phyloP scores from a whole-genome alignment of 2,113 vertebrate species.

The Sapayoa aenigma region DNA sequence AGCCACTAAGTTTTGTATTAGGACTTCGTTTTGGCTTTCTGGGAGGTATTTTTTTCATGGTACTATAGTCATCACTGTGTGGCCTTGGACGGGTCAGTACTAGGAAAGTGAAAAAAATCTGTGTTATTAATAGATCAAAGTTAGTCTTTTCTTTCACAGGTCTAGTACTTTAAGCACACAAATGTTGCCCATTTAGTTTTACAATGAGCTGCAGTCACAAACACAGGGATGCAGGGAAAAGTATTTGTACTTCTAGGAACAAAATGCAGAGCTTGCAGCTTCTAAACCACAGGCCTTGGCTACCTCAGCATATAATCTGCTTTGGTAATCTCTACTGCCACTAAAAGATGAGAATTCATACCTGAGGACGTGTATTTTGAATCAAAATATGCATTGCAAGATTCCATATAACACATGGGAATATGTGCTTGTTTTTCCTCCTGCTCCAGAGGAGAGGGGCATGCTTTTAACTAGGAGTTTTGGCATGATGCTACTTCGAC shows the following conservation, averaged over 20 bases:
- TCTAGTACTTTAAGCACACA: not conserved
- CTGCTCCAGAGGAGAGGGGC: not conserved
- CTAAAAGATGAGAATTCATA: not conserved
- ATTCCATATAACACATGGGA: not conserved
- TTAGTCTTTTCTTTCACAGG: not conserved
- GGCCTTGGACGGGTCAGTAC: slow-evolving; percentile 88
- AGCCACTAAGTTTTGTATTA: slow-evolving; percentile 92
- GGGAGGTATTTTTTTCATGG: slow-evolving; percentile 94
- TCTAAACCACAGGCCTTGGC: not conserved
- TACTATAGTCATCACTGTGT: slow-evolving; percentile 96
- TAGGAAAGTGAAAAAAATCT: slow-evolving; percentile 41
- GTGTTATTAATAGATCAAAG: not conserved
- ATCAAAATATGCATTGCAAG: not conserved
- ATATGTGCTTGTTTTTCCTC: not conserved
- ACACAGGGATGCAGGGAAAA: not conserved
- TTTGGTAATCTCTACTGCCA: not conserved
- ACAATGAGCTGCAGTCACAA: not conserved
- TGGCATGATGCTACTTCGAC: not conserved
- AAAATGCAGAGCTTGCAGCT: not conserved
- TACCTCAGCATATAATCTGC: not conserved
- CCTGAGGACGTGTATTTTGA: not conserved
- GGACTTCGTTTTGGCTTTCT: slow-evolving; percentile 95
- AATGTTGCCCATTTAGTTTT: not conserved
- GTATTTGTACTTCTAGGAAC: not conserved
- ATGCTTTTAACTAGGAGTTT: not conserved